Conservation (phyloP, 1,140 invertebrate species). For the Holcopasites calliopsidis region DNA sequence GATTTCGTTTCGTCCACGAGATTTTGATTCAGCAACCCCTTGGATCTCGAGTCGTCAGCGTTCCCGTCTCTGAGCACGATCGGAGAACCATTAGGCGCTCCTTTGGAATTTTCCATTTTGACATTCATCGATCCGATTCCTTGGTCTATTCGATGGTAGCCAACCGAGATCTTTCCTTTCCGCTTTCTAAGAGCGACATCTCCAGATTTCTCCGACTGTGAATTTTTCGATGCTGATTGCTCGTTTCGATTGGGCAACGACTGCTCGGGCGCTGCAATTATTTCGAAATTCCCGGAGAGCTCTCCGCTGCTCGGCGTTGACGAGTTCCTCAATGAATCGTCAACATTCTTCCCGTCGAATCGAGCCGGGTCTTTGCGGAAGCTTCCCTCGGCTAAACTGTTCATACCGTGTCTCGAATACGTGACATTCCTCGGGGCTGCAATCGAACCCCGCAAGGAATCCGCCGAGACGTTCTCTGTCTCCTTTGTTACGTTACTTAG, state of each 20-base stretch:
- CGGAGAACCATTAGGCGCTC: background rate
- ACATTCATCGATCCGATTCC: background rate
- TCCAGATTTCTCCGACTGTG: no score
- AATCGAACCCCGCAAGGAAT: background rate
- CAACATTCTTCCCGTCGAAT: background rate
- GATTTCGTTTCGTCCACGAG: background rate
- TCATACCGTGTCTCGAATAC: background rate
- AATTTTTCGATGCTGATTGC: background rate
- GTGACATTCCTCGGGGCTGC: background rate
- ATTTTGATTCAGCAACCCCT: background rate
- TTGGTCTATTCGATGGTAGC: no score
- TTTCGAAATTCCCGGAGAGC: background rate
- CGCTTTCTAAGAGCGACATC: background rate
- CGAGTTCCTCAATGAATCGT: background rate
- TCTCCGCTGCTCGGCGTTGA: background rate
- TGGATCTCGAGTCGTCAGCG: background rate
- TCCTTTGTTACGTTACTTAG: background rate
- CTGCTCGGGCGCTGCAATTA: background rate
- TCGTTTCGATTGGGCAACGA: background rate
- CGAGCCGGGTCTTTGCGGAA: background rate
- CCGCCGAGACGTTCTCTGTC: background rate
- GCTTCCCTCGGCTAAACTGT: background rate
- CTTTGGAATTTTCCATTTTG: background rate
- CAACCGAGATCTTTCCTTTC: background rate
- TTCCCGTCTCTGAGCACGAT: background rate